Evolutionary conservation across 2,113 vertebrate genomes (phyloP).

Genomic region (Seriola aureovittata): DNA sequence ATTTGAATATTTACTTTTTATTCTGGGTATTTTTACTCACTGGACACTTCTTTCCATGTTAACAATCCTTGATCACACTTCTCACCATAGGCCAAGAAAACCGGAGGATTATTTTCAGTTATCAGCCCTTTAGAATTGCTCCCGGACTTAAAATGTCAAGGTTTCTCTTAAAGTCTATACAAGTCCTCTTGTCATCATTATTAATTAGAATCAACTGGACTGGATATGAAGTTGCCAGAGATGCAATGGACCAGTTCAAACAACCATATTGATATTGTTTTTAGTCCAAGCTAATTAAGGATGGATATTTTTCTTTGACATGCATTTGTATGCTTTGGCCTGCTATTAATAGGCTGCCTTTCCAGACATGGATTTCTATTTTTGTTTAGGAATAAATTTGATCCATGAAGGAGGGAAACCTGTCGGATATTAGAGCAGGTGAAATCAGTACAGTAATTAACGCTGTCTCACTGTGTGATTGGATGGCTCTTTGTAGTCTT

Average conservation of each 20-base stretch:
- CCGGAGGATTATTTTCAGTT: conserved; percentile 1
- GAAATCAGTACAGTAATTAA: conserved; percentile 18
- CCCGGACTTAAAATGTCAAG: conserved; percentile 50
- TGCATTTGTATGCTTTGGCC: conserved; percentile 31
- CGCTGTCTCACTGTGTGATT: conserved; percentile 51
- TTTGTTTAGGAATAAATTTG: conserved; percentile 44
- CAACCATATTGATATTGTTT: neutral
- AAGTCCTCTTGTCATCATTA: conserved; percentile 17
- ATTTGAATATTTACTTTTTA: conserved; percentile 21
- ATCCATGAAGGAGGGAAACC: conserved; percentile 22
- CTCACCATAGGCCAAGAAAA: neutral
- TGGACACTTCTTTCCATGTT: neutral
- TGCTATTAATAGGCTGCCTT: conserved; percentile 33
- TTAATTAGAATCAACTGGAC: conserved; percentile 2
- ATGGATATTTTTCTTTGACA: conserved; percentile 22
- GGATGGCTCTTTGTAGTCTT: conserved; percentile 46
- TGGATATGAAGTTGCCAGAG: conserved; percentile 71
- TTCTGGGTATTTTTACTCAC: neutral
- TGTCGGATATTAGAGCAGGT: conserved; percentile 22
- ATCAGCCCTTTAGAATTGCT: conserved; percentile 2
- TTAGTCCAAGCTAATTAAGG: neutral
- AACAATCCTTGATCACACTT: neutral
- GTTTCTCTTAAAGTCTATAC: conserved; percentile 27
- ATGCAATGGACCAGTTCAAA: conserved; percentile 59
- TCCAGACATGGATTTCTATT: conserved; percentile 49